A percentile compares a stretch with the other conserved stretches of the same genome.
Conservation (phyloP, 2,113 vertebrate genomes). For the Corythornis madagascariensis region DNA sequence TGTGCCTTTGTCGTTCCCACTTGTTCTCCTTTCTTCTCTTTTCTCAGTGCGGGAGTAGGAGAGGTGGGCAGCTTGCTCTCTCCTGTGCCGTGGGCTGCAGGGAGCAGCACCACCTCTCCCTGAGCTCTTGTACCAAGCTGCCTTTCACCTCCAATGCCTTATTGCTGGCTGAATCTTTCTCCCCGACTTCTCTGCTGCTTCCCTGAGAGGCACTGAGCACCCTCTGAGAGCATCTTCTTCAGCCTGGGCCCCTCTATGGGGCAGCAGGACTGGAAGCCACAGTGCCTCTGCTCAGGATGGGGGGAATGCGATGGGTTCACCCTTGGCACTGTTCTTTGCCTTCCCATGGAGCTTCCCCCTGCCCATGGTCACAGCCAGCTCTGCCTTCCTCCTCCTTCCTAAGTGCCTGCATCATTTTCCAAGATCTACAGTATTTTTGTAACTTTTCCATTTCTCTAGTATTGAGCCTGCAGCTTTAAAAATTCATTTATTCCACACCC, state of each 20-base stretch:
- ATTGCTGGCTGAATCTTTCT: neutral
- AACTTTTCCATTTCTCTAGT: constrained; percentile 42
- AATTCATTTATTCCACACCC: neutral
- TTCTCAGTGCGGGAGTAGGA: neutral
- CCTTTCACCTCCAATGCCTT: constrained; percentile 49
- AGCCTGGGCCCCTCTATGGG: neutral
- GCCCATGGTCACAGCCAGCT: neutral
- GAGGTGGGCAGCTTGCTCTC: neutral
- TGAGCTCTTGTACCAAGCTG: neutral
- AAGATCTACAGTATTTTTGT: constrained; percentile 55
- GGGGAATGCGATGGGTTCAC: neutral
- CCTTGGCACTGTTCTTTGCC: neutral
- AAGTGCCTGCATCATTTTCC: constrained; percentile 56
- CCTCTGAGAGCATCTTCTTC: neutral
- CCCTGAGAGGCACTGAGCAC: neutral
- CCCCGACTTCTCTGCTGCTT: neutral
- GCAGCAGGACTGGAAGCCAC: neutral
- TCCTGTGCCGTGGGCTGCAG: neutral
- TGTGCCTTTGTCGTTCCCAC: constrained; percentile 25
- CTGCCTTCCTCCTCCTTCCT: constrained; percentile 23
- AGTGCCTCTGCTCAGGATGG: neutral
- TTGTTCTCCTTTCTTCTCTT: neutral
- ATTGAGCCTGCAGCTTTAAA: constrained; percentile 25
- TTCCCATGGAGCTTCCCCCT: neutral
- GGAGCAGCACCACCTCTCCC: neutral